phyloP scores from a whole-genome alignment of 2,888 invertebrate species.

The Drosophila lutescens region DNA sequence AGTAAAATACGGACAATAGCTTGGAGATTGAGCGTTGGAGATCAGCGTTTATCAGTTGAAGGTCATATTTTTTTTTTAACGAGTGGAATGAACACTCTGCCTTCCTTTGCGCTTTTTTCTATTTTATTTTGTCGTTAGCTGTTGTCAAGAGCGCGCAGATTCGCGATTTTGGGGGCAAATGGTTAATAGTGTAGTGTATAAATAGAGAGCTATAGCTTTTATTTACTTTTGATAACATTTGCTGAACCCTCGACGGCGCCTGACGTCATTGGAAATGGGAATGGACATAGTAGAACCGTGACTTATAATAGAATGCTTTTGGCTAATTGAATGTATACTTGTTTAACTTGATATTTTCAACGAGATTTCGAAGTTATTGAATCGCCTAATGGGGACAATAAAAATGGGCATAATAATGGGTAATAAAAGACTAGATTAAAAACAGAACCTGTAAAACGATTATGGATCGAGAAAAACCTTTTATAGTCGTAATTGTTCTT shows the following conservation, averaged over 20 bases:
- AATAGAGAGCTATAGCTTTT: slow-evolving; percentile 7
- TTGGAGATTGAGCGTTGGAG: neutral
- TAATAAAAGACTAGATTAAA: too few relatives aligned
- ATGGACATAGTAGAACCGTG: neutral
- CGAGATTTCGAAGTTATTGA: too few relatives aligned
- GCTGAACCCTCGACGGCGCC: slow-evolving; percentile 14
- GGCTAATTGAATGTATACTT: neutral
- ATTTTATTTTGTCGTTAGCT: neutral
- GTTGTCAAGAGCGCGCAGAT: slow-evolving; percentile 15
- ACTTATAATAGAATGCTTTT: neutral
- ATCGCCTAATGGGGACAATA: too few relatives aligned
- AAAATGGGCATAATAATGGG: too few relatives aligned
- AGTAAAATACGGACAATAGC: neutral
- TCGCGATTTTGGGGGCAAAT: neutral
- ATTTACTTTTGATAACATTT: slow-evolving; percentile 28
- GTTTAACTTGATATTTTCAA: neutral
- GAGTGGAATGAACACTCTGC: neutral
- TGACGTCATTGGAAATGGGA: slow-evolving; percentile 5
- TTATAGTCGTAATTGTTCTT: too few relatives aligned
- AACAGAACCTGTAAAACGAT: too few relatives aligned
- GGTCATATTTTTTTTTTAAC: slow-evolving; percentile 1
- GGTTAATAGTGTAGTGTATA: slow-evolving; percentile 18
- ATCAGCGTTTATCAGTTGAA: slow-evolving; percentile 11
- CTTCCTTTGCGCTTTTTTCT: neutral
- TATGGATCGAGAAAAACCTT: neutral